A percentile compares a stretch with the other conserved stretches of the same genome.
Conservation (phyloP, 2,797 vertebrate genomes). For the Chiroxiphia lanceolata region DNA sequence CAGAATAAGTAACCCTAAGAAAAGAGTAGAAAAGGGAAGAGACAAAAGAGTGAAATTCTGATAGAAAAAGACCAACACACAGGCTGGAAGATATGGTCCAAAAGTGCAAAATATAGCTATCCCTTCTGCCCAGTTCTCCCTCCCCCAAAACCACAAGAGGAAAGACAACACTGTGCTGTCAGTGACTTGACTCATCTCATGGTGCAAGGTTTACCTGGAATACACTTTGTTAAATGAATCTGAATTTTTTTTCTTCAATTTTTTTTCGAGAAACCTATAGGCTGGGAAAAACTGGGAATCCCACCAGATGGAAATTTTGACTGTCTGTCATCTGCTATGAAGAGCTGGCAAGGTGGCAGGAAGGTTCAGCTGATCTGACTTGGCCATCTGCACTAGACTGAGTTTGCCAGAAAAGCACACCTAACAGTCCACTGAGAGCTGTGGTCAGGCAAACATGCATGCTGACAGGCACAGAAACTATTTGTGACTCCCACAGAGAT, state of each 20-base stretch:
- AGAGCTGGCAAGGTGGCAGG: slow-evolving; percentile 12
- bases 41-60: background rate
- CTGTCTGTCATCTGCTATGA: slow-evolving; percentile 50
- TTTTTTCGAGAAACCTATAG: background rate
- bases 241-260: background rate
- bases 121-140: background rate
- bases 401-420: slow-evolving; percentile 23
- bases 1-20: background rate
- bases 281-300: slow-evolving; percentile 34
- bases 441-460: background rate
- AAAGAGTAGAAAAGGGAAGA: background rate
- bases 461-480: background rate
- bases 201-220: background rate
- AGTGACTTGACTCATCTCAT: background rate
- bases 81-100: background rate
- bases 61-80: background rate
- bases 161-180: background rate
- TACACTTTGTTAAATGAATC: background rate
- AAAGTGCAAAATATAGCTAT: background rate
- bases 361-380: slow-evolving; percentile 39
- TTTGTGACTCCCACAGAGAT: background rate
- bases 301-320: slow-evolving; percentile 44
- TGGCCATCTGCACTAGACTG: slow-evolving; percentile 18
- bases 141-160: background rate
- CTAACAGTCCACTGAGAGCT: background rate